Evolutionary conservation across 2,888 invertebrate genomes (phyloP), one percentile per base, ranked within the genome.

Genomic region (Ectemnius cavifrons): DNA sequence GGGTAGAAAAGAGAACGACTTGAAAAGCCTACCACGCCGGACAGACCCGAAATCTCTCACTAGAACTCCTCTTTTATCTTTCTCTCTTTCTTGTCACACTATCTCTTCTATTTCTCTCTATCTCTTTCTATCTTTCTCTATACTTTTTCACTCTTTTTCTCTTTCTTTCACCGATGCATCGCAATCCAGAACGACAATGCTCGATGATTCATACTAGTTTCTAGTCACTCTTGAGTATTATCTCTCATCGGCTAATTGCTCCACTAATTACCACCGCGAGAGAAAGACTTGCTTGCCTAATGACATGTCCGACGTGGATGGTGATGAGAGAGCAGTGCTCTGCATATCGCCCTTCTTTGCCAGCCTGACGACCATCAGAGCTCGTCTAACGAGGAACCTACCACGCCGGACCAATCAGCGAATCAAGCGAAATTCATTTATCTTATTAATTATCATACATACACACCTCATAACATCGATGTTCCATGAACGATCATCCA

Each of bases 21-120:
- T 37, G 11, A 11, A 37, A 37, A 45, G 45, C 75, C 75, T 75
- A 75, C 75, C 77, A 77, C 76, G 77, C 77, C 76, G 70, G 90
- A 91, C 83, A 91, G 89, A 73, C 52, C 90, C 90, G 28, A 89
- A 86, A 65, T 47, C 63, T 8, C 37, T 8, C 8, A 37, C 11
- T 37, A 37, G 8, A 37, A 23, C 56, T 45, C 61, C 20, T 60
- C 60, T 68, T 20, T 52, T 46, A 46, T 27, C 52, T 63, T 27
- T 68, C 27, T 46, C 3, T 20, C 45, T 46, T 52, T 52, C 60
- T 52, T 56, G 11, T 60, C 16, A n/a, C 28, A 23, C 28, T 60
- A 14, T 52, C 52, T 52, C 16, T 52, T 52, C 37, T 52, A 11
- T n/a, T 2, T 52, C 52, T 52, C 16, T 52, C 5, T 14, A 5